These are phyloP conservation scores for Cardinalis cardinalis DNA, from an alignment of 2,113 vertebrate species.

Conservation along the genomic window DNA sequence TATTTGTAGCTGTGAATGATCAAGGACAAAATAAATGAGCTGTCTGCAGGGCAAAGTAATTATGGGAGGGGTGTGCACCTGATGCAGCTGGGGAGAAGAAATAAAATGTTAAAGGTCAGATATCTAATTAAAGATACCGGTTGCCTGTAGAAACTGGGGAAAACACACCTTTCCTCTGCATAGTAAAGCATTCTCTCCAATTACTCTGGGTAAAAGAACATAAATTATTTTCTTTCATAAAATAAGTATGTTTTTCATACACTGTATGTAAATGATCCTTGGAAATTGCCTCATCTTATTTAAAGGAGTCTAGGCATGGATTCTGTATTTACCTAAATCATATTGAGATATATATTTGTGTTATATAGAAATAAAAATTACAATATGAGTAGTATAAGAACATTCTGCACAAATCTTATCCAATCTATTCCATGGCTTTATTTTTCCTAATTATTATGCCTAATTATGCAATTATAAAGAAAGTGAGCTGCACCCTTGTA, in stretches of 20 bases:
- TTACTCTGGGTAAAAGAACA: background rate
- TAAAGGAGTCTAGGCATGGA: background rate
- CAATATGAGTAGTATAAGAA: background rate
- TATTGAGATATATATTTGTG: background rate
- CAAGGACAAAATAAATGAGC: background rate
- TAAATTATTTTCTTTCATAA: background rate
- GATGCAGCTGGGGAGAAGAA: background rate
- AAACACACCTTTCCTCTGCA: background rate
- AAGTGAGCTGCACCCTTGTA: background rate
- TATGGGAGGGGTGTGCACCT: background rate
- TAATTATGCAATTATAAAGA: background rate
- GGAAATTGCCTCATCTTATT: background rate
- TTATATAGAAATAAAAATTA: background rate
- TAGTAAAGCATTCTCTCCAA: background rate
- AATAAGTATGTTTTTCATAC: background rate
- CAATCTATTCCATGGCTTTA: background rate
- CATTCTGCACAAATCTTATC: background rate
- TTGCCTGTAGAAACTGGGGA: background rate
- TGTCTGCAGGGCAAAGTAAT: background rate
- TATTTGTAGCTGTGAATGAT: background rate
- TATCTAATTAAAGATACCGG: background rate
- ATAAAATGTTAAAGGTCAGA: slow-evolving; percentile 15
- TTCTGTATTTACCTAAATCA: background rate
- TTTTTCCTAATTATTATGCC: background rate
- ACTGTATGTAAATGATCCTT: background rate